Conservation (phyloP, 2,888 invertebrate genomes). For the Polydrusus cervinus region DNA sequence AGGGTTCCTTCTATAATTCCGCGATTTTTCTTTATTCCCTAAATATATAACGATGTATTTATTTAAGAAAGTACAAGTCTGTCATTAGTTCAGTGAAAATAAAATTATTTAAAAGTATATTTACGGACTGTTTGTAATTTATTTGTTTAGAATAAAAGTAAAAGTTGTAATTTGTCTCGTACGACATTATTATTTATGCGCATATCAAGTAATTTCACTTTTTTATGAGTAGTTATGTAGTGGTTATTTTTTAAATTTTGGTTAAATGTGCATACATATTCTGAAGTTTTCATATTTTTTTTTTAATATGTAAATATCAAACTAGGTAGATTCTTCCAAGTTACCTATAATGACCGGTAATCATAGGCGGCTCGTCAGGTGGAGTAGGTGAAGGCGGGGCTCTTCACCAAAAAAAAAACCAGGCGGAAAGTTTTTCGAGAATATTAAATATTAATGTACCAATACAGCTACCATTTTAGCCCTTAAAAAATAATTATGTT, state of each 20-base stretch:
- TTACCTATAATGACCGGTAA: too few species aligned
- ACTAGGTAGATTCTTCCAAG: too few species aligned
- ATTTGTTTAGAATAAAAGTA: slow-evolving; percentile 17
- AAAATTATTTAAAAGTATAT: background rate
- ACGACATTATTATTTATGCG: slow-evolving; percentile 1
- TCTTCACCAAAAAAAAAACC: too few species aligned
- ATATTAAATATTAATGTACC: too few species aligned
- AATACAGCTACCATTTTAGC: too few species aligned
- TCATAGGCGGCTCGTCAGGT: too few species aligned
- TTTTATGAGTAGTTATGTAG: background rate
- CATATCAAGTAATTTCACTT: slow-evolving; percentile 10
- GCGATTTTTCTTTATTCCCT: too few species aligned
- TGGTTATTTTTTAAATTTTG: slow-evolving; percentile 1
- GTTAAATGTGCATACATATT: background rate
- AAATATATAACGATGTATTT: too few species aligned
- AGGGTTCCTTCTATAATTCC: background rate
- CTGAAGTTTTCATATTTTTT: background rate
- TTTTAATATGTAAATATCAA: too few species aligned
- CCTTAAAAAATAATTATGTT: too few species aligned
- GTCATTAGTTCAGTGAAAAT: background rate
- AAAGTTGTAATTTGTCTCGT: slow-evolving; percentile 6
- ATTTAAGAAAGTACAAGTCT: background rate
- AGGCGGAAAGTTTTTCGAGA: too few species aligned
- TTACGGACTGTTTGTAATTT: background rate
- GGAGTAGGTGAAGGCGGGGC: too few species aligned